A percentile compares a stretch with the other conserved stretches of the same genome.
These are phyloP conservation scores for Pterostichus madidus DNA, from an alignment of 2,888 invertebrate genomes.

Conservation along the genomic window DNA sequence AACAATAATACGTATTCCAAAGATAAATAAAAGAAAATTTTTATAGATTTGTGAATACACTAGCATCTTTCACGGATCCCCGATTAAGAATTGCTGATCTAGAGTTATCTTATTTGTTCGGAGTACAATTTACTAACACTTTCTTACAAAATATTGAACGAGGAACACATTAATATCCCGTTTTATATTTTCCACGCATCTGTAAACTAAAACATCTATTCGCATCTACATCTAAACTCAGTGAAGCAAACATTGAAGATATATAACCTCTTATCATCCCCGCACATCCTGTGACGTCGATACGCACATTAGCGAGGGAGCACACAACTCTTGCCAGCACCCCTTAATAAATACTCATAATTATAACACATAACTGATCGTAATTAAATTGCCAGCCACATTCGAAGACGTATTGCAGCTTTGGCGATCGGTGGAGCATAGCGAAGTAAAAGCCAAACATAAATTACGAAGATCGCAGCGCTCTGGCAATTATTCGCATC, in stretches of 20 bases:
- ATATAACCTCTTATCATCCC: conserved; percentile 1
- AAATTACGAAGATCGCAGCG: conserved; percentile 65
- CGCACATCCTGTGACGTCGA: not conserved
- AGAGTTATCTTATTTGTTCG: too few species aligned
- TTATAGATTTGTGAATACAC: too few species aligned
- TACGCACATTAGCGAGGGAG: conserved; percentile 33
- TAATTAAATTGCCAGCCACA: conserved; percentile 76
- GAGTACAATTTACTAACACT: too few species aligned
- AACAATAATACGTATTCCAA: too few species aligned
- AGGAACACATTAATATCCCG: too few species aligned
- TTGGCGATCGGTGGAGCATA: conserved; percentile 73
- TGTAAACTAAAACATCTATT: not conserved
- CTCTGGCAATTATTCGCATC: conserved; percentile 58
- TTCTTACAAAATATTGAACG: too few species aligned
- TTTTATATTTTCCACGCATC: too few species aligned
- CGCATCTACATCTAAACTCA: not conserved
- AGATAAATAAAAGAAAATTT: too few species aligned
- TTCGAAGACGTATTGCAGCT: conserved; percentile 73
- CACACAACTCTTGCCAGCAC: not conserved
- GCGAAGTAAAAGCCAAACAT: conserved; percentile 72
- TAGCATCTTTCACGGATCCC: too few species aligned
- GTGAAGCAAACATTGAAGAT: not conserved
- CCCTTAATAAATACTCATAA: conserved; percentile 76
- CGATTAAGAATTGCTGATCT: too few species aligned
- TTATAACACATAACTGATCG: conserved; percentile 76